Evolutionary conservation across 2,113 vertebrate species (phyloP).

Genomic region (Equus quagga): DNA sequence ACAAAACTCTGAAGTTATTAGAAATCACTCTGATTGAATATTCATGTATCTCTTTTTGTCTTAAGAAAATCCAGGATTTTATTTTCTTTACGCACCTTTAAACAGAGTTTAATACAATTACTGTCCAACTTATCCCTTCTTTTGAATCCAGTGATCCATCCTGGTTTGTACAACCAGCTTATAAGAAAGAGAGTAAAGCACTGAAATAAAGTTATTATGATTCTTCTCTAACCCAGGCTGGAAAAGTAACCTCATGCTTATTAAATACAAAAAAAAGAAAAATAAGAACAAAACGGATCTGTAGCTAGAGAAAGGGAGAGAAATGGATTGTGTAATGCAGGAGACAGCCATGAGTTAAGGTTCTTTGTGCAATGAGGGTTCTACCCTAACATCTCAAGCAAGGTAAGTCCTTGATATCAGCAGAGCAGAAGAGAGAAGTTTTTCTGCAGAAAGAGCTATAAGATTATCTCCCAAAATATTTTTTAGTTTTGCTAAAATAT

Average conservation of each 20-base stretch:
- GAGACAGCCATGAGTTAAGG: neutral
- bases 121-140: neutral
- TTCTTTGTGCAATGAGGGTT: neutral
- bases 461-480: neutral
- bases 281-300: neutral
- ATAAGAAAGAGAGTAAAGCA: constrained; percentile 22
- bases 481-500: constrained; percentile 5
- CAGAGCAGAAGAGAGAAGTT: neutral
- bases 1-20: constrained; percentile 54
- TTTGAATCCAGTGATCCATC: constrained; percentile 48
- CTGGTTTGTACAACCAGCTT: constrained; percentile 32
- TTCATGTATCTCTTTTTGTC: constrained; percentile 42
- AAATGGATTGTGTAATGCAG: neutral
- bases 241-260: constrained; percentile 28
- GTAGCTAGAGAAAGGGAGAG: neutral
- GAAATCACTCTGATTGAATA: constrained; percentile 57
- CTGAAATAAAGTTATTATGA: neutral
- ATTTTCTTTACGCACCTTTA: constrained; percentile 38
- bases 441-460: neutral
- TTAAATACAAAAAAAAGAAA: constrained; percentile 1
- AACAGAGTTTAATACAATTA: constrained; percentile 10
- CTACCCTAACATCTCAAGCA: neutral
- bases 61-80: constrained; percentile 42
- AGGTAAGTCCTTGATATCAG: neutral
- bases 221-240: constrained; percentile 34